Evolutionary conservation across 2,113 vertebrate genomes (phyloP).

Genomic region (Parus major): DNA sequence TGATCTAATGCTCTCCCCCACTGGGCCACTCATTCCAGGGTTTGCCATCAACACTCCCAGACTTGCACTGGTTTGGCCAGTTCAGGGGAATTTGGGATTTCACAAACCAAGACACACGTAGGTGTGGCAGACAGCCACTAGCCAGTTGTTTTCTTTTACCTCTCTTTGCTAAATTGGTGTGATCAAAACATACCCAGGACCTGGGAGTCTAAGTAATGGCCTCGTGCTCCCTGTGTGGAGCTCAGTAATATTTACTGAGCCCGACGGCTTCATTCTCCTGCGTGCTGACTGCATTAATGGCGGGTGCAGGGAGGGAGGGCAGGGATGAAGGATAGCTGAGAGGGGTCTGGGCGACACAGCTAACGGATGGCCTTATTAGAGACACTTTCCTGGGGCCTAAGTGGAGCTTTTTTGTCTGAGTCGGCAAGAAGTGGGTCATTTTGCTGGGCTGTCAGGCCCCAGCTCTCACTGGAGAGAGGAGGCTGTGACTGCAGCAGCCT

Average conservation of each 20-base stretch:
- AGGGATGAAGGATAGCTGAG: conserved; percentile 74
- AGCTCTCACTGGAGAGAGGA: conserved; percentile 51
- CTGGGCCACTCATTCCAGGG: not conserved
- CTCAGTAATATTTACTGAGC: conserved; percentile 77
- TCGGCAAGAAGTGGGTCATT: conserved; percentile 81
- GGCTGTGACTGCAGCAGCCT: conserved; percentile 30
- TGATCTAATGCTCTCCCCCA: not conserved
- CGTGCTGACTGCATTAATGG: conserved; percentile 74
- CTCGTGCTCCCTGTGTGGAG: conserved; percentile 55
- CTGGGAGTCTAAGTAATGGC: conserved; percentile 74
- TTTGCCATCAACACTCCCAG: not conserved
- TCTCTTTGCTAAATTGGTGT: conserved; percentile 67
- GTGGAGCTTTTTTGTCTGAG: conserved; percentile 77
- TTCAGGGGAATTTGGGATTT: not conserved
- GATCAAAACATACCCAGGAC: conserved; percentile 69
- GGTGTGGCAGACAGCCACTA: not conserved
- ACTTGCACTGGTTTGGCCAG: not conserved
- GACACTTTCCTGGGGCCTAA: conserved; percentile 78
- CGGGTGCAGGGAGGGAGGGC: conserved; percentile 71
- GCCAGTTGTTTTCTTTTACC: conserved; percentile 42
- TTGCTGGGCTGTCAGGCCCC: conserved; percentile 73
- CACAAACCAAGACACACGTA: not conserved
- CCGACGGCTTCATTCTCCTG: conserved; percentile 77
- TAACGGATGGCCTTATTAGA: conserved; percentile 83
- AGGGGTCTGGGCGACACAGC: conserved; percentile 60